A percentile compares a stretch with the other conserved stretches of the same genome.
These are phyloP conservation scores for Smutsia gigantea DNA, from an alignment of 2,797 vertebrate species.

Conservation along the genomic window DNA sequence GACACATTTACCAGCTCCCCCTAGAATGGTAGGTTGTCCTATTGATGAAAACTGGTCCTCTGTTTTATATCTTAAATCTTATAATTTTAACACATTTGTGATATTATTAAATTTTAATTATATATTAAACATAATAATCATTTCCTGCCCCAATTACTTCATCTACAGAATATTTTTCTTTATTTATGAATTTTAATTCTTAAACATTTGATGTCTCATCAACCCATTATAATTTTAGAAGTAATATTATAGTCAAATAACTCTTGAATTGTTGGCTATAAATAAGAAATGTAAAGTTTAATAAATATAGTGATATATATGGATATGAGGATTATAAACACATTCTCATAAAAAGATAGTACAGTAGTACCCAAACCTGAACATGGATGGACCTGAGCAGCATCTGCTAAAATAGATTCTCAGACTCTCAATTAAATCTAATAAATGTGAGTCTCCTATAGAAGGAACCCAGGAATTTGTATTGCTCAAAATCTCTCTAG, in stretches of 20 bases:
- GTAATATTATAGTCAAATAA: neutral
- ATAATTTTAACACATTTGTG: neutral
- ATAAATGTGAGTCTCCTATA: neutral
- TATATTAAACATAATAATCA: neutral
- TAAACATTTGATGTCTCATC: neutral
- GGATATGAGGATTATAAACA: neutral
- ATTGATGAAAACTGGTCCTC: neutral
- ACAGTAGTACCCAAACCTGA: neutral
- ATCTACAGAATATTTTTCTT: conserved; percentile 17
- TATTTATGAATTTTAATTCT: conserved; percentile 20
- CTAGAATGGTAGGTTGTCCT: neutral
- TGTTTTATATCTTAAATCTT: neutral
- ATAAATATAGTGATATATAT: neutral
- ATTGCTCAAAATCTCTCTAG: neutral
- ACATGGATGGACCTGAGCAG: neutral
- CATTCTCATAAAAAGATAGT: neutral
- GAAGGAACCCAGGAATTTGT: neutral
- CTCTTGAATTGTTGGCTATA: conserved; percentile 7
- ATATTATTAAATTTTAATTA: neutral
- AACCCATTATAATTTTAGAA: neutral
- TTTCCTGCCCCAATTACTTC: neutral
- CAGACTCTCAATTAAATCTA: neutral
- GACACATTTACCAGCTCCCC: neutral
- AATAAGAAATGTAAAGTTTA: neutral
- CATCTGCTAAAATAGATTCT: neutral